These are phyloP conservation scores for Drosophila subobscura DNA, from an alignment of 1,140 invertebrate genomes.

Conservation along the genomic window DNA sequence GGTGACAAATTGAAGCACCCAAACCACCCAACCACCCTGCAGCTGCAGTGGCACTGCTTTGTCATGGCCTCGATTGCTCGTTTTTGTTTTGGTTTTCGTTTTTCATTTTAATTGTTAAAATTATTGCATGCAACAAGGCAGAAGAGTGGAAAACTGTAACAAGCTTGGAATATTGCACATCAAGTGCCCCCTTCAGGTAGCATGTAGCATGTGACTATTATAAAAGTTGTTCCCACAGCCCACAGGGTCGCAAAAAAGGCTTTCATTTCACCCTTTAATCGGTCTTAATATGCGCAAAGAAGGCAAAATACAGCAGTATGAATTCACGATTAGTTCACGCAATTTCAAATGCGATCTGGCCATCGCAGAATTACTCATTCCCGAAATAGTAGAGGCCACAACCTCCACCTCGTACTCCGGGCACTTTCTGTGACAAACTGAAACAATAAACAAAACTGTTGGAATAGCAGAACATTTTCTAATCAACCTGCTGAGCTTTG, in stretches of 20 bases:
- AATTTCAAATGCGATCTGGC: too few species aligned
- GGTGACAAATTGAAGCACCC: constrained; percentile 25
- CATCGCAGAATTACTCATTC: too few species aligned
- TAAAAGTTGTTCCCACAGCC: neutral
- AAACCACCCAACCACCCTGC: neutral
- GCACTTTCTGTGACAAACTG: constrained; percentile 5
- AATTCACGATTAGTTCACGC: too few species aligned
- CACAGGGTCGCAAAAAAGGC: neutral
- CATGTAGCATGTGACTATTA: constrained; percentile 7
- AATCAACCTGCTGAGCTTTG: constrained; percentile 55
- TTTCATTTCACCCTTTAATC: too few species aligned
- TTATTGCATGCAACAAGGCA: constrained; percentile 49
- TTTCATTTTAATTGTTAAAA: constrained; percentile 72
- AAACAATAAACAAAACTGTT: constrained; percentile 60
- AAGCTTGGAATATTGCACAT: constrained; percentile 37
- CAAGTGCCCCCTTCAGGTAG: constrained; percentile 31
- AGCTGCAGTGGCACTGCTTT: constrained; percentile 23
- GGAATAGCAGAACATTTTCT: constrained; percentile 72
- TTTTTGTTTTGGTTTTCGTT: constrained; percentile 30
- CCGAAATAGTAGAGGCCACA: too few species aligned
- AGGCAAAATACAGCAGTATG: too few species aligned
- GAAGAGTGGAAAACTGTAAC: constrained; percentile 32
- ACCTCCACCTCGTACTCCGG: too few species aligned
- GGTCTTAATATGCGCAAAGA: too few species aligned
- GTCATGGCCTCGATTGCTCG: constrained; percentile 44